These are phyloP conservation scores for Perca fluviatilis DNA, from an alignment of 2,113 vertebrate species.

Conservation along the genomic window DNA sequence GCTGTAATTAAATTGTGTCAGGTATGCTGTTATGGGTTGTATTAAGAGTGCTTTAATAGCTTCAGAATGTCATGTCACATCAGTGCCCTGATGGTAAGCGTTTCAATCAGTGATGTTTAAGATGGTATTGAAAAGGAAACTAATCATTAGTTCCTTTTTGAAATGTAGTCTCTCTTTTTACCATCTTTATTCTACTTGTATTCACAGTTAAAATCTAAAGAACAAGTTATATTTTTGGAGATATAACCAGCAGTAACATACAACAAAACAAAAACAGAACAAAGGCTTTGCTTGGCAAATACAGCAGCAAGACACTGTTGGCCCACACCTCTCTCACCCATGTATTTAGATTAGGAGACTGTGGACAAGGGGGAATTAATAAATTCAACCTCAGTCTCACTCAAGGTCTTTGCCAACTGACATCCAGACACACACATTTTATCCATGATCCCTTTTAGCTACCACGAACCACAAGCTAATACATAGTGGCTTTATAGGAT, in stretches of 20 bases:
- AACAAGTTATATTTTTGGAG: not conserved
- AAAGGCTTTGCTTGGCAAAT: not conserved
- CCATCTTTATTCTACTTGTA: not conserved
- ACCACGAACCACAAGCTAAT: too few species aligned
- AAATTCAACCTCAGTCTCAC: not conserved
- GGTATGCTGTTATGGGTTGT: slow-evolving; percentile 56
- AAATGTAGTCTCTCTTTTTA: not conserved
- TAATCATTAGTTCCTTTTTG: not conserved
- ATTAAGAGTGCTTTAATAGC: slow-evolving; percentile 57
- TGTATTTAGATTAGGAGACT: not conserved
- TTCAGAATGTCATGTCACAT: slow-evolving; percentile 39
- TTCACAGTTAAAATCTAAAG: not conserved
- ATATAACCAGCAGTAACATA: too few species aligned
- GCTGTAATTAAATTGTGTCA: slow-evolving; percentile 63
- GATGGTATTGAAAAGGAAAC: slow-evolving; percentile 27
- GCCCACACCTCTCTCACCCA: not conserved
- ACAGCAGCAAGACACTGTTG: not conserved
- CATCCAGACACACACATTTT: not conserved
- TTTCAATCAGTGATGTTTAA: slow-evolving; percentile 27
- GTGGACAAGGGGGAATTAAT: not conserved
- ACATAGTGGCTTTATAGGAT: too few species aligned
- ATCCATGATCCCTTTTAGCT: too few species aligned
- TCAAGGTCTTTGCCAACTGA: not conserved
- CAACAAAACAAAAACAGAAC: not conserved
- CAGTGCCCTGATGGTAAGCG: not conserved